Evolutionary conservation across 2,888 invertebrate species (phyloP).

Genomic region (Pocota personata): DNA sequence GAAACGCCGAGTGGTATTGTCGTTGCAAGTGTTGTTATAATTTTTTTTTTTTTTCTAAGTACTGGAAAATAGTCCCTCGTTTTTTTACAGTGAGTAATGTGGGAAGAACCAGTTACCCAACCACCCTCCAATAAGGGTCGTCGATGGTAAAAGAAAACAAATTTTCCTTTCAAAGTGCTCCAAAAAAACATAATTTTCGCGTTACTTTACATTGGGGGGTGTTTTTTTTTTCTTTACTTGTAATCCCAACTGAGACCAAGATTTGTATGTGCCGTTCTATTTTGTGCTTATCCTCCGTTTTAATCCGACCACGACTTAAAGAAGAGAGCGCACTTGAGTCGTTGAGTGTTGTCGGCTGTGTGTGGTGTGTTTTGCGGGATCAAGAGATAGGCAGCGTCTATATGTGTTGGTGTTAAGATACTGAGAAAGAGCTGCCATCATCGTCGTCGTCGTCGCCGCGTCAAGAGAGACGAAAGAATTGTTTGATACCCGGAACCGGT

Average conservation of each 20-base stretch:
- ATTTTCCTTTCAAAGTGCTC: constrained; percentile 12
- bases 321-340: constrained; percentile 43
- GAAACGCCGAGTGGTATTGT: constrained; percentile 35
- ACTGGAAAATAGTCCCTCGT: neutral
- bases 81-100: neutral
- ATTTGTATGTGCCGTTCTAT: constrained; percentile 44
- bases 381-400: constrained; percentile 32
- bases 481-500: constrained; percentile 56
- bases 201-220: constrained; percentile 53
- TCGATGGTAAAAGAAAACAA: constrained; percentile 16
- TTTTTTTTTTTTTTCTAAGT: neutral
- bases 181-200: constrained; percentile 34
- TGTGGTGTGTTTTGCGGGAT: constrained; percentile 20
- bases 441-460: neutral
- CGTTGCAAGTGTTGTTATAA: neutral
- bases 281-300: constrained; percentile 50
- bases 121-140: constrained; percentile 42
- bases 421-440: constrained; percentile 48
- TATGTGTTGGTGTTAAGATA: constrained; percentile 32
- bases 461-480: constrained; percentile 61
- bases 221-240: constrained; percentile 20
- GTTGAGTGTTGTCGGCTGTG: constrained; percentile 13
- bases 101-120: constrained; percentile 30
- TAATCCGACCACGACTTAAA: constrained; percentile 25
- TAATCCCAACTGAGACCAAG: constrained; percentile 45